These are phyloP conservation scores for Cyclura pinguis DNA, from an alignment of 2,797 vertebrate species.

Conservation along the genomic window DNA sequence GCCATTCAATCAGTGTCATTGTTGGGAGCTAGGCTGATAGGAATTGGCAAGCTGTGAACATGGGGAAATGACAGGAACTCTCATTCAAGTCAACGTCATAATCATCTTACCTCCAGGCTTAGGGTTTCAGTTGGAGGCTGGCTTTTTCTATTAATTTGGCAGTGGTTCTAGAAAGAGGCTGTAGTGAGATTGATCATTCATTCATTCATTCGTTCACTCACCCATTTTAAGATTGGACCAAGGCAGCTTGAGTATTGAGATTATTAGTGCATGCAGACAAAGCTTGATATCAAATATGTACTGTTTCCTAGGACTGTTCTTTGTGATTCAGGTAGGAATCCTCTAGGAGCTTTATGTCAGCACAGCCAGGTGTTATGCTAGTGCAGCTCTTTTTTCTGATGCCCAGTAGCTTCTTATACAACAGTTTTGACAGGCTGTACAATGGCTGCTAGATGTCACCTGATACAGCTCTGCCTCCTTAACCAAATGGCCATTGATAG, in stretches of 20 bases:
- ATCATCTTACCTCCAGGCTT: neutral
- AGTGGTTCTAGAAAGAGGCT: neutral
- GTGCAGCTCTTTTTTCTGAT: too few relatives aligned
- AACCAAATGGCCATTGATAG: too few relatives aligned
- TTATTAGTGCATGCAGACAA: neutral
- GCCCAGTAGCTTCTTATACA: too few relatives aligned
- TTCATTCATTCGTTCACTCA: too few relatives aligned
- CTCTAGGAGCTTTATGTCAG: too few relatives aligned
- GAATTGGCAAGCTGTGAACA: conserved; percentile 61
- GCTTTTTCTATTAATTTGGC: neutral
- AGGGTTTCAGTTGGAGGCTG: neutral
- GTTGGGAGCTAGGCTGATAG: conserved; percentile 20
- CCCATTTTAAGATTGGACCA: neutral
- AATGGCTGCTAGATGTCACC: too few relatives aligned
- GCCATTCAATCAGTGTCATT: conserved; percentile 8
- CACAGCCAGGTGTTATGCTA: too few relatives aligned
- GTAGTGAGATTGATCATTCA: neutral
- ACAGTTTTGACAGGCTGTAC: too few relatives aligned
- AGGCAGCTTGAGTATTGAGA: neutral
- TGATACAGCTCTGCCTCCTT: too few relatives aligned
- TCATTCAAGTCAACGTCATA: neutral
- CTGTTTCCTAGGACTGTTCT: neutral
- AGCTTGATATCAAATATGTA: neutral
- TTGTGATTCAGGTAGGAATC: neutral
- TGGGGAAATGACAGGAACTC: conserved; percentile 40